phyloP scores from a whole-genome alignment of 2,888 invertebrate genomes.

The Ochropleura plecta region DNA sequence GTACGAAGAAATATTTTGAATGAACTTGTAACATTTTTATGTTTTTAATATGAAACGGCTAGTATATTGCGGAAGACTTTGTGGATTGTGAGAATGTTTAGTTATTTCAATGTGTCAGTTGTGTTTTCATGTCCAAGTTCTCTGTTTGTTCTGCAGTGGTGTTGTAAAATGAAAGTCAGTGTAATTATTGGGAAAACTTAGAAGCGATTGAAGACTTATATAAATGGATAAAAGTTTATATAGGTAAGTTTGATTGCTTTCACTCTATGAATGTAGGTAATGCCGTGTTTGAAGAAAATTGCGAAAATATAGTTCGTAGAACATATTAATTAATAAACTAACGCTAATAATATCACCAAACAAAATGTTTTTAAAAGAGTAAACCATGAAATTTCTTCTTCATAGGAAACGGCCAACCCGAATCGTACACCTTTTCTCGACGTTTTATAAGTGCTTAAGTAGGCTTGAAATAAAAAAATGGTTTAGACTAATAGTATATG shows the following conservation, averaged over 20 bases:
- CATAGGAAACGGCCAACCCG: no score
- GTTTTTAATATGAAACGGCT: constrained; percentile 35
- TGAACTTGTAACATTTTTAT: constrained; percentile 33
- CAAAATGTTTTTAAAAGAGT: no score
- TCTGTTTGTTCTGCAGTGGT: constrained; percentile 26
- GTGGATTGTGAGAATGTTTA: constrained; percentile 36
- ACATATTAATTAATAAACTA: background rate
- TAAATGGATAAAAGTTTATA: constrained; percentile 45
- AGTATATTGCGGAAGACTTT: constrained; percentile 24
- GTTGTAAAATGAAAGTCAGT: constrained; percentile 46
- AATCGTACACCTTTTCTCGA: no score
- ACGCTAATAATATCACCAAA: no score
- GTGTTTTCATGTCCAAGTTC: constrained; percentile 21
- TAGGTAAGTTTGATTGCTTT: constrained; percentile 35
- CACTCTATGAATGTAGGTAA: constrained; percentile 9
- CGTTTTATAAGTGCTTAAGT: no score
- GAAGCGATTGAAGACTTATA: constrained; percentile 17
- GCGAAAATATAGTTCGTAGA: background rate
- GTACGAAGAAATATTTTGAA: constrained; percentile 52
- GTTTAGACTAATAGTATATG: no score
- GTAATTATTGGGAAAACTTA: constrained; percentile 41
- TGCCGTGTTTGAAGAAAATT: background rate
- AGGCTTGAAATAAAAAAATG: no score
- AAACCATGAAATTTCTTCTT: no score
- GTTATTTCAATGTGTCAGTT: constrained; percentile 15